A percentile compares a stretch with the other conserved stretches of the same genome.
Conservation (phyloP, 2,113 vertebrate genomes). For the Sorex fumeus region DNA sequence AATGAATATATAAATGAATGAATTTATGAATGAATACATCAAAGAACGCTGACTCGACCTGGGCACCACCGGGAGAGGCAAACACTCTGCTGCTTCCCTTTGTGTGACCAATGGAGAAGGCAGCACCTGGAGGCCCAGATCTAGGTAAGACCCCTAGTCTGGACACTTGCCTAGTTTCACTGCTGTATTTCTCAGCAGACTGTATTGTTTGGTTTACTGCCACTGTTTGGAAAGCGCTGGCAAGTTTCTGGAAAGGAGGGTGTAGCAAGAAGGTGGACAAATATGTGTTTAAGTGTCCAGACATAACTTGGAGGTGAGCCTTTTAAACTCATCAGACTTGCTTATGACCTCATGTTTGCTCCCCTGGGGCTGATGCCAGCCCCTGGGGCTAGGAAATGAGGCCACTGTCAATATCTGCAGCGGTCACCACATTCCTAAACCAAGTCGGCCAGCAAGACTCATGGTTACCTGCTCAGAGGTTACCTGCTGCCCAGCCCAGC, state of each 20-base stretch:
- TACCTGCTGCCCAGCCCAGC: not conserved
- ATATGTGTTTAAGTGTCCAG: not conserved
- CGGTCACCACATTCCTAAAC: not conserved
- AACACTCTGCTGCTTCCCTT: constrained; percentile 25
- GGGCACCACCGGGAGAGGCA: not conserved
- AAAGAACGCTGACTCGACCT: not conserved
- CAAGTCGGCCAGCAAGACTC: not conserved
- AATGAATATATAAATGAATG: not conserved
- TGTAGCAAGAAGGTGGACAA: not conserved
- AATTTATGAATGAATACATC: not conserved
- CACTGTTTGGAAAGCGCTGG: constrained; percentile 21
- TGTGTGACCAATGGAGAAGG: not conserved
- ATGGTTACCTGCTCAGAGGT: not conserved
- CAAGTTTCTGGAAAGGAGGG: constrained; percentile 24
- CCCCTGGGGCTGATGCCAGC: not conserved
- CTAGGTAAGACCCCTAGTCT: not conserved
- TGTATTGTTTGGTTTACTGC: not conserved
- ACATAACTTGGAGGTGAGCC: not conserved
- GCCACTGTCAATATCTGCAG: not conserved
- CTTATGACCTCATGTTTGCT: constrained; percentile 31
- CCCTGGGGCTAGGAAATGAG: not conserved
- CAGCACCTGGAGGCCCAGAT: not conserved
- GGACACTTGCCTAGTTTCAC: not conserved
- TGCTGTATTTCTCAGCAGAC: not conserved
- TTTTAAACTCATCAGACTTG: not conserved